Conservation (phyloP, 2,113 vertebrate species). For the Helogale parvula region DNA sequence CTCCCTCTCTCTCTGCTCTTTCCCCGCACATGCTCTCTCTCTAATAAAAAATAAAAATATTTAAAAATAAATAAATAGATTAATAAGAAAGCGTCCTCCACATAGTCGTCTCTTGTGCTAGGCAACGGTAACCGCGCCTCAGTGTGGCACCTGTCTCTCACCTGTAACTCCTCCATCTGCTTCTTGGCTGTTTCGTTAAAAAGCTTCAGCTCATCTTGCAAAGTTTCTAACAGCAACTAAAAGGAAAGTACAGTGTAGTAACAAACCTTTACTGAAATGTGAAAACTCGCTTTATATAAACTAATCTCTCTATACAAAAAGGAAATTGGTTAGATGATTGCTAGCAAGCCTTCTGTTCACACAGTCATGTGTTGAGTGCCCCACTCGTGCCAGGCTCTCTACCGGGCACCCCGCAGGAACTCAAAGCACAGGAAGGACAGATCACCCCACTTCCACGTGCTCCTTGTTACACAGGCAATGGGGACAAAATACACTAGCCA, state of each 20-base stretch:
- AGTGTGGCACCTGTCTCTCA: constrained; percentile 61
- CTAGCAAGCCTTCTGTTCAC: neutral
- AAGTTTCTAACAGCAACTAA: constrained; percentile 82
- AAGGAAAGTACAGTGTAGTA: constrained; percentile 34
- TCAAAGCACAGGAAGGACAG: neutral
- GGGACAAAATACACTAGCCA: neutral
- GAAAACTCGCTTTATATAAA: neutral
- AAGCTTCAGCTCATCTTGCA: constrained; percentile 79
- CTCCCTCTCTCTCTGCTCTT: too few relatives aligned
- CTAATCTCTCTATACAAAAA: neutral
- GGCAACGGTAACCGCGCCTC: neutral
- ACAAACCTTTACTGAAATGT: neutral
- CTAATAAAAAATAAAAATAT: too few relatives aligned
- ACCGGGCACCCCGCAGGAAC: neutral
- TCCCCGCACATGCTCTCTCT: too few relatives aligned
- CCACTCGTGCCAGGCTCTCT: neutral
- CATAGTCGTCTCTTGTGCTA: neutral
- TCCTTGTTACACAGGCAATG: neutral
- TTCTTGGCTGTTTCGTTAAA: constrained; percentile 81
- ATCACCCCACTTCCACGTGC: neutral
- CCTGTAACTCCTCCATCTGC: constrained; percentile 84
- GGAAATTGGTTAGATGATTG: neutral
- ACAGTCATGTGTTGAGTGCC: neutral
- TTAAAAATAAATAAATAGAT: neutral
- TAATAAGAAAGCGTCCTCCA: neutral